Evolutionary conservation across 2,888 invertebrate genomes (phyloP), one percentile per base, ranked within the genome.

Genomic region (Andrena camellia): DNA sequence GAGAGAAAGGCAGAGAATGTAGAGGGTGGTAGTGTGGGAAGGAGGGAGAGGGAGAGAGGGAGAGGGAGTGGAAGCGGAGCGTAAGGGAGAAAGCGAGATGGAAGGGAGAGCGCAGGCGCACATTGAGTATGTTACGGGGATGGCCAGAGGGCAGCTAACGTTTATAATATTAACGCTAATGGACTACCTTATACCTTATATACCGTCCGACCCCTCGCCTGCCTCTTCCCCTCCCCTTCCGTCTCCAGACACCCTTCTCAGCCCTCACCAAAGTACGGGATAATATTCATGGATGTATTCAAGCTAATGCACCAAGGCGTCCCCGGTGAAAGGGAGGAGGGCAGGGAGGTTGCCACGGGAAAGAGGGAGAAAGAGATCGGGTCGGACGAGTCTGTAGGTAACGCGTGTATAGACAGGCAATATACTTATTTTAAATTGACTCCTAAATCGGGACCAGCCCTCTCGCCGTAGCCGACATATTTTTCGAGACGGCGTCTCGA

Each of bases 111-210:
- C 90, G 88, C 85, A 85, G 78, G 85, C 83, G 87, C 89, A 69
- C 86, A 87, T 42, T 81, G 89, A 90, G 90, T 88, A 86, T 87
- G 86, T 88, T 91, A 91, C 89, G 87, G 90, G 92, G 91, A 92
- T 93, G 92, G 92, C 93, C 93, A 92, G 93, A 92, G 94, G 93
- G 92, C 93, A 93, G 93, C 93, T 92, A 93, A 93, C 94, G 93
- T 93, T 94, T 93, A 94, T 93, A 93, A 94, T 94, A 93, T 94
- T 94, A 94, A 94, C 94, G 94, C 93, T 94, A 94, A 94, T 94
- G 94, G 94, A 94, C 93, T 94, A 93, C 92, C 94, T 94, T 93
- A 93, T 93, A 93, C 93, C 93, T 93, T 92, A 92, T 92, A 92
- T 90, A 90, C 90, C 89, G 85, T 83, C 89, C 88, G 86, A 89